Conservation (phyloP, 1,140 invertebrate genomes). For the Gonatopus flavifemur region DNA sequence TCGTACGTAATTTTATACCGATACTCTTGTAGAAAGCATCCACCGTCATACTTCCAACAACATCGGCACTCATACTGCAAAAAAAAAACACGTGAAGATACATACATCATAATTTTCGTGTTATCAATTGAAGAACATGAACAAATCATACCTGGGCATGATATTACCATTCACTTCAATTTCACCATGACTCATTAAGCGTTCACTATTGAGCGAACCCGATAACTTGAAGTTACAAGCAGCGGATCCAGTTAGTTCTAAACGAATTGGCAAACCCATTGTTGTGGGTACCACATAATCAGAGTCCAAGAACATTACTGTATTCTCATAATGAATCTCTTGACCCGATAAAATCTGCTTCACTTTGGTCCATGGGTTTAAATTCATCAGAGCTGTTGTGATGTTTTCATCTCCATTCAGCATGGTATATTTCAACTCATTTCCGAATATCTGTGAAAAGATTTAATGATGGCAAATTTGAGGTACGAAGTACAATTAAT, state of each 20-base stretch:
- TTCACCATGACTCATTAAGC: constrained; percentile 60
- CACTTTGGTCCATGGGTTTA: constrained; percentile 70
- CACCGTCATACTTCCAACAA: constrained; percentile 80
- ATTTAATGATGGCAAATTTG: background rate
- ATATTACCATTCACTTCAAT: constrained; percentile 76
- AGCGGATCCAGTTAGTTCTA: constrained; percentile 82
- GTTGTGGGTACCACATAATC: constrained; percentile 83
- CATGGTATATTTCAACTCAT: constrained; percentile 72
- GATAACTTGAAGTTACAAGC: constrained; percentile 79
- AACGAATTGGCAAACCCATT: constrained; percentile 79
- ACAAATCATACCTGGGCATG: constrained; percentile 70
- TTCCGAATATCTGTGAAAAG: constrained; percentile 66
- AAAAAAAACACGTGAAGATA: background rate
- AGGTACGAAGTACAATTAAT: background rate
- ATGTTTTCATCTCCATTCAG: constrained; percentile 71
- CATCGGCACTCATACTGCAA: constrained; percentile 76
- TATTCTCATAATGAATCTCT: constrained; percentile 78
- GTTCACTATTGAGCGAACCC: constrained; percentile 63
- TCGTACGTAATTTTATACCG: constrained; percentile 79
- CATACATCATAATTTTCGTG: too few species aligned
- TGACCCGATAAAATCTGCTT: constrained; percentile 73
- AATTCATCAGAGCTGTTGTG: constrained; percentile 58
- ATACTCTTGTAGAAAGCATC: constrained; percentile 75
- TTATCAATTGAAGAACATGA: too few species aligned
- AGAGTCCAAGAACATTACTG: constrained; percentile 80